These are phyloP conservation scores for Eupeodes corollae DNA, from an alignment of 1,140 invertebrate genomes.

Conservation along the genomic window DNA sequence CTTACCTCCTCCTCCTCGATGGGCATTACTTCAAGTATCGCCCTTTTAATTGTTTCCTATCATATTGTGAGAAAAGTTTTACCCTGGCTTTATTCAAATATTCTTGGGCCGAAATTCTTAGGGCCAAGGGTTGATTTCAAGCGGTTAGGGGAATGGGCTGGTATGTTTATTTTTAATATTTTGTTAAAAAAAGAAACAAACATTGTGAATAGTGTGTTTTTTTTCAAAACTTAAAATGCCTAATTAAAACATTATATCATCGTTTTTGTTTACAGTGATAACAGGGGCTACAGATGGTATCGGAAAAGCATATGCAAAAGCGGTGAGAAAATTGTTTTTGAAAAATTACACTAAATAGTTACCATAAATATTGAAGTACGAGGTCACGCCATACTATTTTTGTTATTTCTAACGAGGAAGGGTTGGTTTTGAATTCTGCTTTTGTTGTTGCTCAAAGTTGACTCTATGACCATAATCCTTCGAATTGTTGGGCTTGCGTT, in stretches of 20 bases:
- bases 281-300: conserved; percentile 88
- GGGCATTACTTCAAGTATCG: background rate
- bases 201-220: background rate
- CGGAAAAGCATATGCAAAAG: conserved; percentile 77
- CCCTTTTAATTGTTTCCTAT: conserved; percentile 26
- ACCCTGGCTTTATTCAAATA: conserved; percentile 37
- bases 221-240: background rate
- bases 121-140: conserved; percentile 36
- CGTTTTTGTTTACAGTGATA: conserved; percentile 51
- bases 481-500: no score
- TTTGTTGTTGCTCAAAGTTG: no score
- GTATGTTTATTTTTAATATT: conserved; percentile 32
- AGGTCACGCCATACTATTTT: no score
- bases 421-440: no score
- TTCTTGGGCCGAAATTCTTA: conserved; percentile 31
- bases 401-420: no score
- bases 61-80: conserved; percentile 26
- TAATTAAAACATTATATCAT: background rate
- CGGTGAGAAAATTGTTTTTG: conserved; percentile 42
- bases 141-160: conserved; percentile 40
- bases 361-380: no score
- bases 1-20: no score
- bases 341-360: no score
- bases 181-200: no score
- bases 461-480: no score